Evolutionary conservation across 2,888 invertebrate genomes (phyloP).

Genomic region (Mylabris sibirica): DNA sequence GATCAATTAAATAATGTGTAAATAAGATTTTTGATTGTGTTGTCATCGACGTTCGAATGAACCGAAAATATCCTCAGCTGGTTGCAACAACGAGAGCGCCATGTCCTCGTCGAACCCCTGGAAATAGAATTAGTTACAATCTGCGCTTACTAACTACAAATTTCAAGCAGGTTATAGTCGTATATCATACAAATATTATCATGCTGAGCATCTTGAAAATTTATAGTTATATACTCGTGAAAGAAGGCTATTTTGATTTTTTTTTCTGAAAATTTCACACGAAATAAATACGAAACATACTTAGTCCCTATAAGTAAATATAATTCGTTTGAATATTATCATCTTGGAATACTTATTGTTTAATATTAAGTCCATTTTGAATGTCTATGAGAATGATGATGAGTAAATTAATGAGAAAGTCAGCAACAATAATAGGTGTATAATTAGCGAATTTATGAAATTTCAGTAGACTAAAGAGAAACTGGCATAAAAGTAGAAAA

Average conservation of each 20-base stretch:
- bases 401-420: background rate
- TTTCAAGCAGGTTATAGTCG: constrained; percentile 14
- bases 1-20: constrained; percentile 8
- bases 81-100: constrained; percentile 47
- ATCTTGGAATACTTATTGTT: too few species aligned
- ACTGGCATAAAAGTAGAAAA: constrained; percentile 36
- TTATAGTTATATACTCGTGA: background rate
- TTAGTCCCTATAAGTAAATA: background rate
- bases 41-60: constrained; percentile 31
- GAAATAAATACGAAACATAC: background rate
- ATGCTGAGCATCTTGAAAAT: constrained; percentile 6
- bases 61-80: constrained; percentile 30
- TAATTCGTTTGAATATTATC: too few species aligned
- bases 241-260: background rate
- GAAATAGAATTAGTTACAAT: constrained; percentile 29
- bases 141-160: constrained; percentile 14
- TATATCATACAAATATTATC: constrained; percentile 12
- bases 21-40: constrained; percentile 20
- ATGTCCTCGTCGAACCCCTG: constrained; percentile 54
- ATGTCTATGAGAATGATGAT: background rate
- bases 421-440: background rate
- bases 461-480: constrained; percentile 13
- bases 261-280: background rate
- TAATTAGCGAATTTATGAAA: constrained; percentile 8
- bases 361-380: background rate